A percentile compares a stretch with the other conserved stretches of the same genome.
These are phyloP conservation scores for Muscicapa adusta DNA, from an alignment of 2,113 vertebrate species.

Conservation along the genomic window DNA sequence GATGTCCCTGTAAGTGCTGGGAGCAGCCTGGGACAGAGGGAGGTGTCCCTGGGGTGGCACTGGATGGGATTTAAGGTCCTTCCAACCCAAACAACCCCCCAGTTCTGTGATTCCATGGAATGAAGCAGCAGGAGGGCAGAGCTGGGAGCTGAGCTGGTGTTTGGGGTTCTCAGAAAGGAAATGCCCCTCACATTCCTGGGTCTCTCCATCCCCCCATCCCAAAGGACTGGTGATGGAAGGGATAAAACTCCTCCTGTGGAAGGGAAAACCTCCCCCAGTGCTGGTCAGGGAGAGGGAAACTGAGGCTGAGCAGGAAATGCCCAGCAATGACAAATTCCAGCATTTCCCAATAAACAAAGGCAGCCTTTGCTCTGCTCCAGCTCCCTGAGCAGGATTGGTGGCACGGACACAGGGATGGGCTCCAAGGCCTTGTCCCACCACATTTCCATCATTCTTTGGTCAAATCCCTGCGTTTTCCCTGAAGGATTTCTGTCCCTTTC, in stretches of 20 bases:
- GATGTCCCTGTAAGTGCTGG: too few species aligned
- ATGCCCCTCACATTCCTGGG: neutral
- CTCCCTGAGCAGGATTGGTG: neutral
- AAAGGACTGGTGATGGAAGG: neutral
- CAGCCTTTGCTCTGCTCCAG: neutral
- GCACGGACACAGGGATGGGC: neutral
- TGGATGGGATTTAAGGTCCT: neutral
- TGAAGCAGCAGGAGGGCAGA: neutral
- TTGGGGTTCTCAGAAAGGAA: neutral
- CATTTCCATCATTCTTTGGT: rapidly evolving
- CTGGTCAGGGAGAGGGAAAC: neutral
- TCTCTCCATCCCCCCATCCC: neutral
- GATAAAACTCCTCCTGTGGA: neutral
- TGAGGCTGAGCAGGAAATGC: neutral
- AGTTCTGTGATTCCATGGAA: neutral
- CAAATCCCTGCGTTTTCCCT: neutral
- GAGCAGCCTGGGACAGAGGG: neutral
- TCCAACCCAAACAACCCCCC: neutral
- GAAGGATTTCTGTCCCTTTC: neutral
- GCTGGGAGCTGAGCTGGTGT: rapidly evolving
- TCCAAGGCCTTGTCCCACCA: neutral
- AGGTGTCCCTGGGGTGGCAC: neutral
- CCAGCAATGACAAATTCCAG: neutral
- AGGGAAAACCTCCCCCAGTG: neutral
- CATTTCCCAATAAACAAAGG: neutral